Evolutionary conservation across 2,888 invertebrate genomes (phyloP), one percentile per base, ranked within the genome.

Genomic region (Leptinotarsa haldemani): DNA sequence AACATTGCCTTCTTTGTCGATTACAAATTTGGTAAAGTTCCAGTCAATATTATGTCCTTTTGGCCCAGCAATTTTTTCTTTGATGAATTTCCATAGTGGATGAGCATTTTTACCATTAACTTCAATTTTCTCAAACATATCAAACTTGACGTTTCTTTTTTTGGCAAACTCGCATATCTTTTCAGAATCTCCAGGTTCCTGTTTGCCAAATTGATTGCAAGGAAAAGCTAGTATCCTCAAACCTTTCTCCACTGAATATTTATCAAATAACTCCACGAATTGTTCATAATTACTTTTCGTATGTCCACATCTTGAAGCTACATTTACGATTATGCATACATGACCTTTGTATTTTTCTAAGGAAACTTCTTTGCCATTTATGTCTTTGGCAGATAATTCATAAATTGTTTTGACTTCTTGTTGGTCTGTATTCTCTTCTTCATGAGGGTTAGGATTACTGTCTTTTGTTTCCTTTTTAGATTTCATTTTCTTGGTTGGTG

Each of bases 21-120:
- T 88, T 46, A 96, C 89, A 86, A 96, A 96, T 86, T 96, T 96
- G 0, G 94, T 93, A 85, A 95, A 96, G 87, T 96, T 96, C 96
- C 96, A 96, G 84, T 95, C 95, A 81, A 96, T 94, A 74, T 91
- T 91, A 83, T 93, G 88, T 0, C 90, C 90, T 3, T 90, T 76
- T 7, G 82, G 81, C 0, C 90, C 91, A 82, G 86, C 85, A 73
- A 89, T 84, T 78, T 89, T 88, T 73, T 86, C 85, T 87, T 92
- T 92, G 83, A 93, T 86, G 83, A 90, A 93, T 78, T 92, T 91
- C 91, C 91, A 93, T 67, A 93, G 81, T 0, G 93, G 92, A 87
- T 91, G 90, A 1, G 92, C 90, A 65, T 88, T 86, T 48, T 91
- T 90, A 20, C 93, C 92, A 81, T 93, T 93, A 0, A 93, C 93